Conservation (phyloP, 2,888 invertebrate species). For the Acanthacorydalis orientalis region DNA sequence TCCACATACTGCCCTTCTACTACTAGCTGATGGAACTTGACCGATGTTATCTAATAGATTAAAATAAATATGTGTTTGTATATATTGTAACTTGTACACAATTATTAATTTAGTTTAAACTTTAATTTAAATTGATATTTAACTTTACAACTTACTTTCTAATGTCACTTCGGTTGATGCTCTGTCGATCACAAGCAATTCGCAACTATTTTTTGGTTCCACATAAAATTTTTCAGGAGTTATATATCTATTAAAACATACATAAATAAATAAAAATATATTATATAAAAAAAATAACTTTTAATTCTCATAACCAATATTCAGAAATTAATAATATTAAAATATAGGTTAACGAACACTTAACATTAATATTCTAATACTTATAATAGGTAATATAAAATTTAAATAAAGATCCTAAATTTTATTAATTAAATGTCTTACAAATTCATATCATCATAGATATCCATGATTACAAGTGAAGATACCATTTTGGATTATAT, state of each 20-base stretch:
- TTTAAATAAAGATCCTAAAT: neutral
- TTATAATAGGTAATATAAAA: conserved; percentile 1
- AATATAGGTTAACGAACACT: conserved; percentile 3
- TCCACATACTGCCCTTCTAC: conserved; percentile 63
- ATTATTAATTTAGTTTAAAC: neutral
- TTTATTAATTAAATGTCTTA: conserved; percentile 28
- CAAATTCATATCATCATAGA: conserved; percentile 61
- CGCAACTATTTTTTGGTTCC: conserved; percentile 59
- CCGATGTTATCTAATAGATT: conserved; percentile 30
- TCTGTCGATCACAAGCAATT: conserved; percentile 72
- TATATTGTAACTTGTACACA: neutral
- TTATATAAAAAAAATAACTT: conserved; percentile 6
- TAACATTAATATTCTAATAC: conserved; percentile 1
- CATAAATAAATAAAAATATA: conserved; percentile 8
- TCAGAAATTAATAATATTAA: neutral
- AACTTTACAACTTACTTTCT: conserved; percentile 10
- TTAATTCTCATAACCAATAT: neutral
- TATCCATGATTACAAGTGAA: conserved; percentile 17
- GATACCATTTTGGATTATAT: neutral
- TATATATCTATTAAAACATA: conserved; percentile 44
- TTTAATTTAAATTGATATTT: neutral
- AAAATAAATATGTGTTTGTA: neutral
- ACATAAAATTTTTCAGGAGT: conserved; percentile 83
- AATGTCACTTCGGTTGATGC: conserved; percentile 25
- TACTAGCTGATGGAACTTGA: conserved; percentile 44